Evolutionary conservation across 2,888 invertebrate genomes (phyloP).

Genomic region (Lymantria monacha): DNA sequence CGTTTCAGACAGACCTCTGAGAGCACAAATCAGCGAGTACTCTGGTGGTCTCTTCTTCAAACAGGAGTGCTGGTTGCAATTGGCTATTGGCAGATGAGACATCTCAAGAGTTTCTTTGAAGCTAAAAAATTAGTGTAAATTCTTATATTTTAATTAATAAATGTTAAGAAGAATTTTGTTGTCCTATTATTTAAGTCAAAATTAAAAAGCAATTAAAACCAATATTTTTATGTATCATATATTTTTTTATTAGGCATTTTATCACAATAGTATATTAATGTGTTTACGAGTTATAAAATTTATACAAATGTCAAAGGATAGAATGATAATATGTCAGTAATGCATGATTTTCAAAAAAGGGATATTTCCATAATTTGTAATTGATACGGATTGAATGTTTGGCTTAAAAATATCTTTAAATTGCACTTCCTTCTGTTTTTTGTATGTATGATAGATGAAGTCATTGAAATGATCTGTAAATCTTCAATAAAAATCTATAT

Average conservation of each 20-base stretch:
- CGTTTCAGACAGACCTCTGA: constrained; percentile 98
- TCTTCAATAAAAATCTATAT: constrained; percentile 55
- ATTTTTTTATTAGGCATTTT: constrained; percentile 16
- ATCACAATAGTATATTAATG: constrained; percentile 9
- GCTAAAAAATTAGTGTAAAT: constrained; percentile 97
- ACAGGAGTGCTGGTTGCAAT: constrained; percentile 94
- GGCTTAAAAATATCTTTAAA: no score
- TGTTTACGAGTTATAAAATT: no score
- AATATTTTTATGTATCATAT: constrained; percentile 24
- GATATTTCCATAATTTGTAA: no score
- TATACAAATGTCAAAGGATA: no score
- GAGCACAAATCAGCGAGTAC: constrained; percentile 96
- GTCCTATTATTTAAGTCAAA: constrained; percentile 21
- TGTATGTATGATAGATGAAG: no score
- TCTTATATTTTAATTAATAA: constrained; percentile 5
- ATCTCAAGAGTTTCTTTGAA: constrained; percentile 99
- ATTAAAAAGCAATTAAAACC: neutral
- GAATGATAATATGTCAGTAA: no score
- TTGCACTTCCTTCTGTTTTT: no score
- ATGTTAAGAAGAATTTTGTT: neutral
- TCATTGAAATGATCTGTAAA: constrained; percentile 54
- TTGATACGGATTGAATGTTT: no score
- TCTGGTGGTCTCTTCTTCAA: constrained; percentile 98
- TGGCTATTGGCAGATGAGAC: constrained; percentile 99
- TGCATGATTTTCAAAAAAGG: no score